Evolutionary conservation across 2,113 vertebrate species (phyloP).

Genomic region (Struthidea cinerea): DNA sequence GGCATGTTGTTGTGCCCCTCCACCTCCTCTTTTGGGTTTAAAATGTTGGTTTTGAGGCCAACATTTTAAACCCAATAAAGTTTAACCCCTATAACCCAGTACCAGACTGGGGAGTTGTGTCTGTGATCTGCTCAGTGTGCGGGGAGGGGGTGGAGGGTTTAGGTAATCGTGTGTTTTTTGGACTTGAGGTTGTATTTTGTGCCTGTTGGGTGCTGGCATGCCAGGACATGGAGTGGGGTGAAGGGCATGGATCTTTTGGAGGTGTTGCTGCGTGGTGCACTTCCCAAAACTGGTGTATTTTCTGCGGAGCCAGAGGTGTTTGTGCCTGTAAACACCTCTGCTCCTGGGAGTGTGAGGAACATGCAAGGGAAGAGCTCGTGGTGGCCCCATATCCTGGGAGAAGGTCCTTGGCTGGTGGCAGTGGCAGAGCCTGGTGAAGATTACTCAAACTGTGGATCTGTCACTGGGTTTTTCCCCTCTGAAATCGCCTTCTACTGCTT

Average conservation of each 20-base stretch:
- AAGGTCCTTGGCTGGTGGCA: background rate
- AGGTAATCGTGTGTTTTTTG: background rate
- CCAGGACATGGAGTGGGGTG: accelerated
- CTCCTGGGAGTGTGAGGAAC: background rate
- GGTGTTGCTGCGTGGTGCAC: accelerated
- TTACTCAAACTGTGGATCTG: background rate
- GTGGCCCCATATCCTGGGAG: background rate
- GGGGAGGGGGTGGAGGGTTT: background rate
- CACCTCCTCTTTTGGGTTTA: background rate
- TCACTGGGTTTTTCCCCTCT: background rate
- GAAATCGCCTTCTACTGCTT: background rate
- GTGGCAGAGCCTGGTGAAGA: background rate
- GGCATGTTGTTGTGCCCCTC: accelerated
- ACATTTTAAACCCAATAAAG: no score
- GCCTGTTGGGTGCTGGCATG: background rate
- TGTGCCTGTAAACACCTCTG: background rate
- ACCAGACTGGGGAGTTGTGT: background rate
- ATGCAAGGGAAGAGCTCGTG: background rate
- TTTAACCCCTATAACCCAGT: background rate
- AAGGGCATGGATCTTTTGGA: background rate
- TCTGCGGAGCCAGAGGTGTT: background rate
- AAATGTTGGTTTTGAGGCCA: background rate
- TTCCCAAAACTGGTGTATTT: background rate
- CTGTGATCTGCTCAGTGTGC: accelerated
- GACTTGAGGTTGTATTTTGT: background rate